Evolutionary conservation across 2,888 invertebrate species (phyloP), one percentile per base, ranked within the genome.

Genomic region (Lasiommata megera): DNA sequence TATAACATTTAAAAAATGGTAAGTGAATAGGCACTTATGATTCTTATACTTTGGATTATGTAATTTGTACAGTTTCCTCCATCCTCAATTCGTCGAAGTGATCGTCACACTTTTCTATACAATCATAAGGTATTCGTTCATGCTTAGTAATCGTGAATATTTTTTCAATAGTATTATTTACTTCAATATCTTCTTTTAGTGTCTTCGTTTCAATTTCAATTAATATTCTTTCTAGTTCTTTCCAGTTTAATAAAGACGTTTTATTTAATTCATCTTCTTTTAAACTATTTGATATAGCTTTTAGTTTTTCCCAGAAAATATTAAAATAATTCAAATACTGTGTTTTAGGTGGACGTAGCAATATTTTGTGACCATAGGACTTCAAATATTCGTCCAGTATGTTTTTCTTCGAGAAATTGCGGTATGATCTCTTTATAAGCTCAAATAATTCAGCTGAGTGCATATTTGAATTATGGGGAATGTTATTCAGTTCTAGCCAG

Each of bases 381-480:
- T 43, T 53, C n/a, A 65, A 8, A 9, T 55, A 37, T 47, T 53
- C 58, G 0, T 63, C 64, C 2, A 60, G n/a, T 6, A 37, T 8
- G 29, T 54, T n/a, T 28, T 46, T 56, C 5, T 11, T 14, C n/a
- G 12, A n/a, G 12, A 41, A 14, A 9, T 36, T 50, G 7, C 14
- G 16, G 9, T 55, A 64, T 37, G 23, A 63, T 37, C 48, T 61
- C 17, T 64, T 47, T 48, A 70, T 61, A 0, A 68, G 31, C 38
- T 63, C 57, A 38, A 60, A 68, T 12, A 70, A 57, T 12, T 70
- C 68, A n/a, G 64, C 59, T 60, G 63, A 55, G 23, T 64, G 62
- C 18, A 43, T 37, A 1, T n/a, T n/a, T 7, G 40, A 11, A 6
- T 56, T 12, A n/a, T 63, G 54, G 5, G 64, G 64, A 9, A 70